Percentiles rank a stretch among this genome's conserved stretches.
These are phyloP conservation scores for Halesus radiatus DNA, from an alignment of 1,140 invertebrate genomes.

Conservation along the genomic window DNA sequence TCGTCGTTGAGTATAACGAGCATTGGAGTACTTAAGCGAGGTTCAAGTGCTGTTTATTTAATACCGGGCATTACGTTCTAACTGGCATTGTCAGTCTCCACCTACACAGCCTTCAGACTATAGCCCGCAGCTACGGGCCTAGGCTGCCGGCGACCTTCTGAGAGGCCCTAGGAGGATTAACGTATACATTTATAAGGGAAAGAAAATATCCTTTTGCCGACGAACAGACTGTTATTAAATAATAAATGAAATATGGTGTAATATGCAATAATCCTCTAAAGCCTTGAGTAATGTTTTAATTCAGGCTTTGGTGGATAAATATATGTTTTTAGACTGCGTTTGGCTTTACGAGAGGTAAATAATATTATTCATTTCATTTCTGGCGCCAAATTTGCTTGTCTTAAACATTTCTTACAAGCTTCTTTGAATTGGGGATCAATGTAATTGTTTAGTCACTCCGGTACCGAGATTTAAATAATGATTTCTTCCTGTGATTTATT, in stretches of 20 bases:
- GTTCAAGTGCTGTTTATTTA: not conserved
- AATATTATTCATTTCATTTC: too few relatives aligned
- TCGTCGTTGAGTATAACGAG: slow-evolving; percentile 6
- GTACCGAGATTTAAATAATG: too few relatives aligned
- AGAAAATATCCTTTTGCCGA: slow-evolving; percentile 27
- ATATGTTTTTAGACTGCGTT: not conserved
- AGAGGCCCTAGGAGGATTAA: slow-evolving; percentile 28
- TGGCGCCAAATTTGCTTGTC: too few relatives aligned
- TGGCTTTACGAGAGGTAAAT: not conserved
- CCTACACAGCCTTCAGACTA: not conserved
- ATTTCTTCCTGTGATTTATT: too few relatives aligned
- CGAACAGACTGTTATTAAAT: slow-evolving; percentile 28
- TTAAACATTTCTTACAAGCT: too few relatives aligned
- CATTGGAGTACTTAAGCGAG: not conserved
- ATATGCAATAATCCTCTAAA: slow-evolving; percentile 32
- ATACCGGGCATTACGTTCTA: not conserved
- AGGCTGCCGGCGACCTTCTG: not conserved
- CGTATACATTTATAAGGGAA: slow-evolving; percentile 35
- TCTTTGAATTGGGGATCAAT: too few relatives aligned
- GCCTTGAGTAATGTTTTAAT: slow-evolving; percentile 36
- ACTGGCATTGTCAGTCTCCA: too few relatives aligned
- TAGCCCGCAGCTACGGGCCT: not conserved
- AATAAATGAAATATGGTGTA: slow-evolving; percentile 39
- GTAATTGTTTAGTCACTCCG: too few relatives aligned
- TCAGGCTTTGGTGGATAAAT: not conserved